Conservation (phyloP, 2,888 invertebrate species). For the Leptopterna dolabrata region DNA sequence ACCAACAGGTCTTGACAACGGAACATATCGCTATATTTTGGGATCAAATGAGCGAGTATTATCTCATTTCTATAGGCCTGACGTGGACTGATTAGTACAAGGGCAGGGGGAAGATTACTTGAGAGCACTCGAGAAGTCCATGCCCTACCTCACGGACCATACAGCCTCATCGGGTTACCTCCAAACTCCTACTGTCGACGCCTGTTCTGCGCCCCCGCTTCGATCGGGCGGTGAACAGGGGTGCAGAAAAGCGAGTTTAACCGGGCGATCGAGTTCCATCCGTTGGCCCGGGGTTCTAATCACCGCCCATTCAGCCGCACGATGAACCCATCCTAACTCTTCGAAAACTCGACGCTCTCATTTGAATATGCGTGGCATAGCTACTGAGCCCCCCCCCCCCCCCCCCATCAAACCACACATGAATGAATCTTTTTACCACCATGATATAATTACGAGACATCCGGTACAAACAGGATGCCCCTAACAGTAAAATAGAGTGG, state of each 20-base stretch:
- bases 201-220: background rate
- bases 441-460: no score
- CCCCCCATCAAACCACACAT: no score
- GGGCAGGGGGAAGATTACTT: background rate
- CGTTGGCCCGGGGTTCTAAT: background rate
- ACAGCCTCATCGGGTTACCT: background rate
- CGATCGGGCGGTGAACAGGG: background rate
- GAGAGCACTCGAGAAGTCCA: background rate
- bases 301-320: background rate
- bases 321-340: background rate
- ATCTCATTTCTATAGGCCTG: background rate
- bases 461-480: no score
- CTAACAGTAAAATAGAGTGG: no score
- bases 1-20: no score
- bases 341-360: background rate
- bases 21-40: no score
- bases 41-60: background rate
- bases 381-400: background rate
- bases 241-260: background rate
- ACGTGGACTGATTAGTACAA: background rate
- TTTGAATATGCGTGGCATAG: background rate
- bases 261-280: background rate
- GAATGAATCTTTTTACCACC: no score
- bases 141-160: background rate
- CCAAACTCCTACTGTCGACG: background rate